Base-by-base conservation (phyloP, 2,113 vertebrate species). In the Campylomormyrus tamandua region DNA sequence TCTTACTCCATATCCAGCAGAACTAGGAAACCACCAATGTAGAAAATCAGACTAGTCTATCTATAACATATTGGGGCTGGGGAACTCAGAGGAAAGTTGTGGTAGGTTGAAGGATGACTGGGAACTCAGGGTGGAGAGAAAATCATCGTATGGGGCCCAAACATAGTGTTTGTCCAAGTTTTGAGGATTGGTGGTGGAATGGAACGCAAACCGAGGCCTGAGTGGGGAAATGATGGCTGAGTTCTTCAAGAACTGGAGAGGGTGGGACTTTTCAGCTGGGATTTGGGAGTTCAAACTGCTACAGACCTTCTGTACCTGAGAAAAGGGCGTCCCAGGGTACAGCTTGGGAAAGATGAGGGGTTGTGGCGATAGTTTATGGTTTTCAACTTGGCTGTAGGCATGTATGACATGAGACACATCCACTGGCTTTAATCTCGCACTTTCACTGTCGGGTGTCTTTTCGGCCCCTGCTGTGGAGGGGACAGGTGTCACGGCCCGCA, bases 181-280 rank as follows among this genome's bases (percentile, higher is more conserved):
- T 93, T 98, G 97, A 8, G 97, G 97, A 89, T 95, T 96, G 89
- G 97, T 94, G 1, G 96, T 97, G 90, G 98, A 98, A 94, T 98
- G 98, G 94, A 98, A 97, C 91, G 97, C 96, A 92, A 98, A 92
- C 8, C 97, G 97, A 70, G 98, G 97, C 94, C 98, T 96, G 35
- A 98, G 96, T 0, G 97, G 97, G n/a, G 98, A 98, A 88, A 98
- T 96, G 88, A 98, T 95, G 11, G 97, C 96, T 94, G 98, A 98
- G 92, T 97, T 98, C 96, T 99, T 99, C 94, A 98, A 97, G 96
- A 98, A 98, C 96, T 98, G 98, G 91, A 99, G 95, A 86, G 97
- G 97, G 91, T 99, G 97, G 90, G 97, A 96, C 89, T 97, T 97
- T 49, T 96, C 96, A 0, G 96, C 93, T 0, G 97, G 97, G 91